Conservation (phyloP, 2,888 invertebrate species). For the Idaea straminata region DNA sequence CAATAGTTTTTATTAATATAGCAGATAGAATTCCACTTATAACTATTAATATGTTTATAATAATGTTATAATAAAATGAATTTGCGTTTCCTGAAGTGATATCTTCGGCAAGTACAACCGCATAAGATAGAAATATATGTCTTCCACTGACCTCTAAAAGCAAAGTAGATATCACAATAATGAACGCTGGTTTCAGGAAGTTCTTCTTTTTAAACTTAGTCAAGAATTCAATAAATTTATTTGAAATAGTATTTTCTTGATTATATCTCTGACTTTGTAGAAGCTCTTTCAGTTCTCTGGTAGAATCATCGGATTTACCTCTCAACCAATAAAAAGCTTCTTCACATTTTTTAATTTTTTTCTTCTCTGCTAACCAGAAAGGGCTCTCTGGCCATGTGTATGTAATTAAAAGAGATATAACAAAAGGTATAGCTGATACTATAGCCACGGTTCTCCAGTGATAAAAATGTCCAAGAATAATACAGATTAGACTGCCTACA, state of each 20-base stretch:
- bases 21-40: background rate
- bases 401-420: background rate
- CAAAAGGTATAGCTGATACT: background rate
- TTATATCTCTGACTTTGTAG: background rate
- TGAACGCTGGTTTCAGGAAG: background rate
- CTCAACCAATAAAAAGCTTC: conserved; percentile 9
- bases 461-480: background rate
- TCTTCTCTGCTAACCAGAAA: conserved; percentile 3
- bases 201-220: conserved; percentile 2
- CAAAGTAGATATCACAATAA: background rate
- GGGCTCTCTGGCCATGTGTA: conserved; percentile 5
- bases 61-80: background rate
- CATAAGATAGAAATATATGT: background rate
- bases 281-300: conserved; percentile 4
- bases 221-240: background rate
- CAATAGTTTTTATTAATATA: background rate
- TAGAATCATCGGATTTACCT: conserved; percentile 3
- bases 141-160: conserved; percentile 1
- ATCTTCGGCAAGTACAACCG: background rate
- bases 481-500: background rate
- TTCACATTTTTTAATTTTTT: background rate
- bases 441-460: background rate
- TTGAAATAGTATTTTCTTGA: background rate
- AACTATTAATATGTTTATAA: background rate
- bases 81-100: background rate